Conservation (phyloP, 2,113 vertebrate species). For the Cavia porcellus region DNA sequence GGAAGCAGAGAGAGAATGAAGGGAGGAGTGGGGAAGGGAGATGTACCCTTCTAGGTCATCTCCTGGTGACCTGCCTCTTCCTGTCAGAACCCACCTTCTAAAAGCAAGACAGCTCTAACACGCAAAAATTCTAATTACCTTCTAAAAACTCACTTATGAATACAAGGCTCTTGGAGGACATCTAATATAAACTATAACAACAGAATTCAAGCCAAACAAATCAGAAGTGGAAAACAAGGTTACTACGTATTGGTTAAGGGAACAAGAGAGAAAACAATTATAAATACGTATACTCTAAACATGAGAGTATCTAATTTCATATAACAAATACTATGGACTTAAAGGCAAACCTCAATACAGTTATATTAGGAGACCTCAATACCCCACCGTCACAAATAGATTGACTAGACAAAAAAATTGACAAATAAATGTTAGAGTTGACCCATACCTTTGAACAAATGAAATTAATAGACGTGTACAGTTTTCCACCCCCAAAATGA, state of each 20-base stretch:
- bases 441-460: not conserved
- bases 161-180: not conserved
- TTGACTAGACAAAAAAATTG: not conserved
- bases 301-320: not conserved
- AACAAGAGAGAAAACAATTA: not conserved
- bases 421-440: not conserved
- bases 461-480: not conserved
- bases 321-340: not conserved
- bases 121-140: not conserved
- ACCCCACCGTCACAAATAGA: not conserved
- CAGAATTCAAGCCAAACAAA: not conserved
- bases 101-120: not conserved
- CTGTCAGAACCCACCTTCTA: not conserved
- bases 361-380: not conserved
- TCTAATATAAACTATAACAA: not conserved
- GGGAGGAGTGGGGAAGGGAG: not conserved
- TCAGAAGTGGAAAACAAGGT: not conserved
- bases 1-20: not conserved
- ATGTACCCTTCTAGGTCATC: not conserved
- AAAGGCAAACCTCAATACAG: not conserved
- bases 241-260: not conserved
- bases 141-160: not conserved
- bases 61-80: not conserved
- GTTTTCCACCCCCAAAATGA: not conserved
- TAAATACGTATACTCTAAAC: not conserved